A percentile compares a stretch with the other conserved stretches of the same genome.
Evolutionary conservation across 2,888 invertebrate species (phyloP).

Genomic region (Drosophila conformis): DNA sequence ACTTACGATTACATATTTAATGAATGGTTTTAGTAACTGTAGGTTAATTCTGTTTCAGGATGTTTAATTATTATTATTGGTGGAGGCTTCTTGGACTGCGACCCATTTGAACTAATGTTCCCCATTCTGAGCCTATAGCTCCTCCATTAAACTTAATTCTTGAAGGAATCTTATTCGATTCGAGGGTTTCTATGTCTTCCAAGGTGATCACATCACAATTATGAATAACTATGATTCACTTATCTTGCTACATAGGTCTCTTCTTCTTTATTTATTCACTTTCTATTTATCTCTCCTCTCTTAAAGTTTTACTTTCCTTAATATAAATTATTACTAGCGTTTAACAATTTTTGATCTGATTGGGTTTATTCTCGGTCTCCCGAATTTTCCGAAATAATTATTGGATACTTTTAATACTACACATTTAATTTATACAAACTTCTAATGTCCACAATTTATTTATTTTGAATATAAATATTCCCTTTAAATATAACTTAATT

Average conservation of each 20-base stretch:
- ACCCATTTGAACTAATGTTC: background rate
- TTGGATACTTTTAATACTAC: background rate
- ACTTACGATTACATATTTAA: background rate
- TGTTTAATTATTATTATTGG: background rate
- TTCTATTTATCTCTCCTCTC: rapidly evolving
- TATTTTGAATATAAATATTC: background rate
- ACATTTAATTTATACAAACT: background rate
- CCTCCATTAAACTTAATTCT: background rate
- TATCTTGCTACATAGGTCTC: background rate
- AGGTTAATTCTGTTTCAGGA: background rate
- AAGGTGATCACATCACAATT: background rate
- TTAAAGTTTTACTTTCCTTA: background rate
- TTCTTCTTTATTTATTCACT: background rate
- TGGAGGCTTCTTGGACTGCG: background rate
- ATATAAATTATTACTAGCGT: rapidly evolving
- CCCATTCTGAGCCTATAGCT: background rate
- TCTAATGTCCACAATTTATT: background rate
- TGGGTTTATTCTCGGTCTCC: background rate
- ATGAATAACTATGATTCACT: background rate
- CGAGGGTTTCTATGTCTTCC: background rate
- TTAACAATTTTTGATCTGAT: background rate
- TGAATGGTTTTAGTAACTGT: background rate
- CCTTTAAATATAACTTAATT: background rate
- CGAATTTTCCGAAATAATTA: background rate
- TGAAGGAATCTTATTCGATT: background rate